Evolutionary conservation across 2,888 invertebrate genomes (phyloP).

Genomic region (Eristalis pertinax): DNA sequence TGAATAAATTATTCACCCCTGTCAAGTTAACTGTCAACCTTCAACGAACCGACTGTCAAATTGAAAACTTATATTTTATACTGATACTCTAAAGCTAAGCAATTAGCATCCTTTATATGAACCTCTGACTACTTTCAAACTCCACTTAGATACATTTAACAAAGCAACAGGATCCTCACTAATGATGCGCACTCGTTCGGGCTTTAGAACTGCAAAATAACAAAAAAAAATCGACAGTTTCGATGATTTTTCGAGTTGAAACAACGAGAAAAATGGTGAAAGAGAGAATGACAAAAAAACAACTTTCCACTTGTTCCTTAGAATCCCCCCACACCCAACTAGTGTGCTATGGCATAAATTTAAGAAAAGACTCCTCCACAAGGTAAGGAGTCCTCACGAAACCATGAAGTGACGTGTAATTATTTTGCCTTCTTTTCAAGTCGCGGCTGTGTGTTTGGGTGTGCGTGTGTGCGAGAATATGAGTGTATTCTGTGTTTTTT

Average conservation of each 20-base stretch:
- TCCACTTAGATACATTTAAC: constrained; percentile 36
- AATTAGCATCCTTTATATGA: constrained; percentile 22
- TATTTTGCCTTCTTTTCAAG: constrained; percentile 10
- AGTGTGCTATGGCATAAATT: background rate
- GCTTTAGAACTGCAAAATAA: background rate
- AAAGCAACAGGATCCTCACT: constrained; percentile 34
- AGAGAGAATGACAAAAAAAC: background rate
- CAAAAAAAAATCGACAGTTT: constrained; percentile 7
- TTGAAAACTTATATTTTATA: background rate
- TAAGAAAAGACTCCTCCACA: background rate
- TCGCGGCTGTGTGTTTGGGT: background rate
- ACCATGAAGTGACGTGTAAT: constrained; percentile 2
- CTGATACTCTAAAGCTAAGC: background rate
- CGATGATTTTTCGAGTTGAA: constrained; percentile 16
- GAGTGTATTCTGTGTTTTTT: background rate
- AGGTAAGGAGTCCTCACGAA: background rate
- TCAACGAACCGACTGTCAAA: background rate
- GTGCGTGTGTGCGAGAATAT: background rate
- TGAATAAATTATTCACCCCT: constrained; percentile 1
- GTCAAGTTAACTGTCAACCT: background rate
- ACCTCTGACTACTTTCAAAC: constrained; percentile 4
- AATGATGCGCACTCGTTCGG: constrained; percentile 7
- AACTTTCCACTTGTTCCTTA: constrained; percentile 3
- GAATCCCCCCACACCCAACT: background rate
- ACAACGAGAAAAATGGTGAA: background rate